Percentiles rank a stretch among this genome's conserved stretches.
Conservation (phyloP, 2,888 invertebrate genomes). For the Graphium colonna region DNA sequence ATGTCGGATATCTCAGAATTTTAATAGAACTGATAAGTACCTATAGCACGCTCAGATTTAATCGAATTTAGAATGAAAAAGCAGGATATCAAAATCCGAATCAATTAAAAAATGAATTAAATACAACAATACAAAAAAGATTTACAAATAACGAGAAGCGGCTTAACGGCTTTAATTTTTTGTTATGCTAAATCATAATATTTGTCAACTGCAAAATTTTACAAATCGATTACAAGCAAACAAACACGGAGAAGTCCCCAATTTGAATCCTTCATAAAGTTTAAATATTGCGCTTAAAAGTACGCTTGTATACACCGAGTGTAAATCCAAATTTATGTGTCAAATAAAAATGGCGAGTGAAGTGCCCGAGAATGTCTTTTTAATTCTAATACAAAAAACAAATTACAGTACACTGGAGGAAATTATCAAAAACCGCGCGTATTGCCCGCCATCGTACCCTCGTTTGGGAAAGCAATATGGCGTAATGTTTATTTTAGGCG, state of each 20-base stretch:
- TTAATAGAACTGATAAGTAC: slow-evolving; percentile 5
- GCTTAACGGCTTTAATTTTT: neutral
- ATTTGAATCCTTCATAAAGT: neutral
- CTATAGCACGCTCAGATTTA: neutral
- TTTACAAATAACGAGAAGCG: neutral
- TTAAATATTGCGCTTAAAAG: neutral
- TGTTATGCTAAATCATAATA: neutral
- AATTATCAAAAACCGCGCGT: neutral
- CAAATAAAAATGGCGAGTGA: neutral
- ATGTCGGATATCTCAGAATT: neutral
- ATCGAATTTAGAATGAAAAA: neutral
- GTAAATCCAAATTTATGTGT: neutral
- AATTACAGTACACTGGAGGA: neutral
- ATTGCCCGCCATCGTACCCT: slow-evolving; percentile 22
- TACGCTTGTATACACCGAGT: neutral
- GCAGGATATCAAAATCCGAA: neutral
- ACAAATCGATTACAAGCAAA: too few relatives aligned
- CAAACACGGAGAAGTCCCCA: neutral
- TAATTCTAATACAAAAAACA: slow-evolving; percentile 10
- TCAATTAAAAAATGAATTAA: neutral
- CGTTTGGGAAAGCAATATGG: slow-evolving; percentile 38
- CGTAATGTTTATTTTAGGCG: slow-evolving; percentile 53
- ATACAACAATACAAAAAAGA: neutral
- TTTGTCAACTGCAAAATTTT: neutral
- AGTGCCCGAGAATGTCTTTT: slow-evolving; percentile 1